phyloP scores from a whole-genome alignment of 1,140 invertebrate species.

The Homarus americanus region DNA sequence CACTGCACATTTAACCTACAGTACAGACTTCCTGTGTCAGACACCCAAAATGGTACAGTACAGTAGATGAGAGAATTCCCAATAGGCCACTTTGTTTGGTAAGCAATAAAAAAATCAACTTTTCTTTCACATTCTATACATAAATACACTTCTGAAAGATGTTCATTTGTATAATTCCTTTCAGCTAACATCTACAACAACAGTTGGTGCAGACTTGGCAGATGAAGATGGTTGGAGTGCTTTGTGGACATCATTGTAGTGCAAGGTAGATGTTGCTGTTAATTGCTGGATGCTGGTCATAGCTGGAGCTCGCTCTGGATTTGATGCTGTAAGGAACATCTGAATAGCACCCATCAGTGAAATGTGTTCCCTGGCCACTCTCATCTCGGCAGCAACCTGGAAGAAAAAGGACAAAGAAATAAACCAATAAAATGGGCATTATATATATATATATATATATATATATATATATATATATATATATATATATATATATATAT shows the following conservation, averaged over 20 bases:
- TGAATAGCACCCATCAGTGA: slow-evolving; percentile 56
- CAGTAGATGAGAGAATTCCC: too few species aligned
- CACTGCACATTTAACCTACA: too few species aligned
- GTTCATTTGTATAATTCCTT: not conserved
- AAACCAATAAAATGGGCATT: too few species aligned
- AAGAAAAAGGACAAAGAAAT: not conserved
- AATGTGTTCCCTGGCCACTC: slow-evolving; percentile 17
- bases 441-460: too few species aligned
- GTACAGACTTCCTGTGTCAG: too few species aligned
- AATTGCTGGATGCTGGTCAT: slow-evolving; percentile 26
- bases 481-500: too few species aligned
- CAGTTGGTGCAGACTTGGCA: not conserved
- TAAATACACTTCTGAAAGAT: too few species aligned
- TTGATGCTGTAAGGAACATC: slow-evolving; percentile 54
- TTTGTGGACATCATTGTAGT: not conserved
- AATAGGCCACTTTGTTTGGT: too few species aligned
- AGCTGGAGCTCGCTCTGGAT: not conserved
- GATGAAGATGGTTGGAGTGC: slow-evolving; percentile 14
- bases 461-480: too few species aligned
- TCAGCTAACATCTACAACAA: slow-evolving; percentile 52
- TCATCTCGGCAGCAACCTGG: slow-evolving; percentile 41
- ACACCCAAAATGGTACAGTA: too few species aligned
- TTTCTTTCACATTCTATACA: too few species aligned
- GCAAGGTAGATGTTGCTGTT: slow-evolving; percentile 15
- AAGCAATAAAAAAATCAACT: too few species aligned